A percentile compares a stretch with the other conserved stretches of the same genome.
phyloP scores from a whole-genome alignment of 2,113 vertebrate genomes.

The Tetrax tetrax region DNA sequence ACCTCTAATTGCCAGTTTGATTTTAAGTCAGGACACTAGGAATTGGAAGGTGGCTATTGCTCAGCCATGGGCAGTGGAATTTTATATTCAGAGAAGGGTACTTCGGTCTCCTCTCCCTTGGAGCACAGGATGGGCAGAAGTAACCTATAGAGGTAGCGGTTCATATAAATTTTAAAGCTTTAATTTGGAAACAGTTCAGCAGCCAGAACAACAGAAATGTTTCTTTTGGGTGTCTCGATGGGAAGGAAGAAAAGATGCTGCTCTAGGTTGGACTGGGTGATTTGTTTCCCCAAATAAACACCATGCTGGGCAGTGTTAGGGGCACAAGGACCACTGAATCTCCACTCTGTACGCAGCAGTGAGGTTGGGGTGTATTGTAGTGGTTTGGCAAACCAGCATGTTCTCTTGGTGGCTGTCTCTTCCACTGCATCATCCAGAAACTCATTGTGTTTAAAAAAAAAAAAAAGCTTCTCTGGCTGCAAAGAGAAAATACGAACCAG shows the following conservation, averaged over 20 bases:
- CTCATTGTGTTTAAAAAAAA: not conserved
- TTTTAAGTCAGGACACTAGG: not conserved
- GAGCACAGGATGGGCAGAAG: not conserved
- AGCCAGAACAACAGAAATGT: not conserved
- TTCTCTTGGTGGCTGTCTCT: not conserved
- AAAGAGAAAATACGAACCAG: slow-evolving; percentile 1
- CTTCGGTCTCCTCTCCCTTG: not conserved
- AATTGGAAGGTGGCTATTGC: not conserved
- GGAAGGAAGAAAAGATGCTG: not conserved
- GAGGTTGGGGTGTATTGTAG: not conserved
- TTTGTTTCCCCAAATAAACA: not conserved
- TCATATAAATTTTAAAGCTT: not conserved
- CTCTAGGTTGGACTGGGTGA: not conserved
- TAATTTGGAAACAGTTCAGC: not conserved
- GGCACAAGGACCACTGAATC: not conserved
- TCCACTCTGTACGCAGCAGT: not conserved
- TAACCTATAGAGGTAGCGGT: not conserved
- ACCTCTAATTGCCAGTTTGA: not conserved
- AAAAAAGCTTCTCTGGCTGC: not conserved
- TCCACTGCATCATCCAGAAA: slow-evolving; percentile 11
- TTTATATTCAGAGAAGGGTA: not conserved
- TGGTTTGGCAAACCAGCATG: not conserved
- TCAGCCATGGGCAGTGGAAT: not conserved
- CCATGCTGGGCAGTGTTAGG: not conserved
- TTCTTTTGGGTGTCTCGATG: not conserved